Evolutionary conservation across 2,113 vertebrate species (phyloP).

Genomic region (Chiloscyllium plagiosum): DNA sequence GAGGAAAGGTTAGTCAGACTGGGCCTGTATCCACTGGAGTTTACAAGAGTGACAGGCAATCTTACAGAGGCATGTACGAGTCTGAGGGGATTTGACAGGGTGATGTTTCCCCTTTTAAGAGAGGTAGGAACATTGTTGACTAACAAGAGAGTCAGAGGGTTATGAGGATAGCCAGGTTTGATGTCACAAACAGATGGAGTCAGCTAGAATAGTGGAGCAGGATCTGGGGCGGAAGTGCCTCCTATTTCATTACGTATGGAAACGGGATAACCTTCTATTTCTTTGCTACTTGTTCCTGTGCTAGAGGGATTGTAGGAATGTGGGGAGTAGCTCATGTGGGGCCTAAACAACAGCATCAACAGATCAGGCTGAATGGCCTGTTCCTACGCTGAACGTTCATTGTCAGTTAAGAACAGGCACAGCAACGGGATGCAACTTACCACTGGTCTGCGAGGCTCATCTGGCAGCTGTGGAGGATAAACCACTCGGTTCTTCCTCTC

Average conservation of each 20-base stretch:
- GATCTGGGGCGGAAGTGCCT: too few relatives aligned
- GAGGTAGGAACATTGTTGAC: too few relatives aligned
- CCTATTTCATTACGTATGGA: background rate
- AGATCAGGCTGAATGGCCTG: background rate
- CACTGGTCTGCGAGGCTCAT: slow-evolving; percentile 76
- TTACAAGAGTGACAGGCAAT: too few relatives aligned
- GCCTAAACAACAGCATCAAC: background rate
- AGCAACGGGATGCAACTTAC: slow-evolving; percentile 57
- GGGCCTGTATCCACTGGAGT: background rate
- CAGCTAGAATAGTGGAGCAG: too few relatives aligned
- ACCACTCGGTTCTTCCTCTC: slow-evolving; percentile 73
- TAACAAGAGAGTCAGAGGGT: too few relatives aligned
- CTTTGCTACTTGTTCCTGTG: too few relatives aligned
- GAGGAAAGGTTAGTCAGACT: background rate
- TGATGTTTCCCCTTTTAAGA: too few relatives aligned
- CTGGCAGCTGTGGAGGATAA: slow-evolving; percentile 76
- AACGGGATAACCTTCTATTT: background rate
- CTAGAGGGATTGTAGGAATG: background rate
- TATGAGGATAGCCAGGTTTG: too few relatives aligned
- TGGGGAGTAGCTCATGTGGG: background rate
- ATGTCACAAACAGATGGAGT: too few relatives aligned
- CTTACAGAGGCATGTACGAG: too few relatives aligned
- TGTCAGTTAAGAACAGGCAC: background rate
- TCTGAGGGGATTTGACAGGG: too few relatives aligned
- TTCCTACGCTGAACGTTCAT: background rate